Conservation (phyloP, 2,113 vertebrate species). For the Vimba vimba region DNA sequence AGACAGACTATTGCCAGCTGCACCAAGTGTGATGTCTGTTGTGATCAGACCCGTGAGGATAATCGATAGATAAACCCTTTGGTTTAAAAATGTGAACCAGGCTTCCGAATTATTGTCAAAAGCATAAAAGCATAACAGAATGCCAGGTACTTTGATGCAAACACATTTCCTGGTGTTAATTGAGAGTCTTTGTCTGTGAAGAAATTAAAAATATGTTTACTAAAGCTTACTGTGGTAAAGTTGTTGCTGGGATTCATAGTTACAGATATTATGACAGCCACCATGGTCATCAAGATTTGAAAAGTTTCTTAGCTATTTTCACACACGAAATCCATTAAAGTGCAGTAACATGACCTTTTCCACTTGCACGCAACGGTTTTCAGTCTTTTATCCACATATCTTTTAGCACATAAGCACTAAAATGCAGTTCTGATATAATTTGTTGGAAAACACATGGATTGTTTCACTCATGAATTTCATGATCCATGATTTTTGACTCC, state of each 20-base stretch:
- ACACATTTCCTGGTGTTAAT: background rate
- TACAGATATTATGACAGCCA: background rate
- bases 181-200: background rate
- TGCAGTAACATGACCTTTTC: background rate
- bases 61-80: constrained; percentile 71
- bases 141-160: background rate
- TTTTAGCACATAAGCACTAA: background rate
- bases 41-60: constrained; percentile 69
- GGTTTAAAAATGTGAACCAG: constrained; percentile 10
- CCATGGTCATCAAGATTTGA: background rate
- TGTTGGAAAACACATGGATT: too few relatives aligned
- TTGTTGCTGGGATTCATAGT: background rate
- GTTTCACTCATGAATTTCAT: too few relatives aligned
- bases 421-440: too few relatives aligned
- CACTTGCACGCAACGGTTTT: background rate
- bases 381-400: background rate
- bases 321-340: background rate
- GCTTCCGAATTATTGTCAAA: background rate
- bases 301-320: background rate
- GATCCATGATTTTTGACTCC: too few relatives aligned
- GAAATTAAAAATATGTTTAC: background rate
- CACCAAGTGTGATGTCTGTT: constrained; percentile 66
- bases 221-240: background rate
- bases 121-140: background rate
- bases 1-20: constrained; percentile 56